phyloP scores from a whole-genome alignment of 2,888 invertebrate species.

The Andrena minutula region DNA sequence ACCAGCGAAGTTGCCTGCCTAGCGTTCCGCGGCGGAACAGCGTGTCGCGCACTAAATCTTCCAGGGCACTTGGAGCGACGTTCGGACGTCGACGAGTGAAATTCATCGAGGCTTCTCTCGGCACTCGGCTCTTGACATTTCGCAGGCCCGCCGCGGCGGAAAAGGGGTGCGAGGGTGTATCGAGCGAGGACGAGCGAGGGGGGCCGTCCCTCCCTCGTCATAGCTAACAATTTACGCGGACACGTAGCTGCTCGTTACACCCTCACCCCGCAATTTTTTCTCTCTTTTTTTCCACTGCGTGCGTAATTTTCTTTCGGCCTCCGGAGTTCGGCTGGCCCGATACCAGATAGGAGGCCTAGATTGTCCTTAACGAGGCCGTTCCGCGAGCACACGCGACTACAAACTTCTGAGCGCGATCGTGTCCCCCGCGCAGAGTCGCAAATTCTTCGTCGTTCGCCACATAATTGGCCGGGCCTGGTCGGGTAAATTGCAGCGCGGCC shows the following conservation, averaged over 20 bases:
- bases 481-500: conserved; percentile 69
- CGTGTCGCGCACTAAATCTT: conserved; percentile 26
- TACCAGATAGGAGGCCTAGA: conserved; percentile 61
- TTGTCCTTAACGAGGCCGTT: conserved; percentile 61
- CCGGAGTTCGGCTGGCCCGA: conserved; percentile 20
- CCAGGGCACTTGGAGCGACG: background rate
- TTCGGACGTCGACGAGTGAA: background rate
- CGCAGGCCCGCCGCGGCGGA: conserved; percentile 16
- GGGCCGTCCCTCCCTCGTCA: conserved; percentile 24
- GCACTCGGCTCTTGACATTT: conserved; percentile 14
- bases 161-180: conserved; percentile 38
- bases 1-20: conserved; percentile 34
- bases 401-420: conserved; percentile 1
- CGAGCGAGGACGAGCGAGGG: conserved; percentile 21
- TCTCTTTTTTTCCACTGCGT: background rate
- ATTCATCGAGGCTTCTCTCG: background rate
- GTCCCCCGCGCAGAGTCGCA: conserved; percentile 62
- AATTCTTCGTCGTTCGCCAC: conserved; percentile 73
- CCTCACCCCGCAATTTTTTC: conserved; percentile 11
- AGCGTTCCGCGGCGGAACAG: conserved; percentile 8
- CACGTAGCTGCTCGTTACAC: conserved; percentile 41
- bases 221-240: conserved; percentile 53
- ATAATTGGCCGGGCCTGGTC: conserved; percentile 69
- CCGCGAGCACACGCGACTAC: conserved; percentile 36
- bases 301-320: conserved; percentile 17